Conservation (phyloP, 2,113 vertebrate genomes). For the Pollimyrus isidori region DNA sequence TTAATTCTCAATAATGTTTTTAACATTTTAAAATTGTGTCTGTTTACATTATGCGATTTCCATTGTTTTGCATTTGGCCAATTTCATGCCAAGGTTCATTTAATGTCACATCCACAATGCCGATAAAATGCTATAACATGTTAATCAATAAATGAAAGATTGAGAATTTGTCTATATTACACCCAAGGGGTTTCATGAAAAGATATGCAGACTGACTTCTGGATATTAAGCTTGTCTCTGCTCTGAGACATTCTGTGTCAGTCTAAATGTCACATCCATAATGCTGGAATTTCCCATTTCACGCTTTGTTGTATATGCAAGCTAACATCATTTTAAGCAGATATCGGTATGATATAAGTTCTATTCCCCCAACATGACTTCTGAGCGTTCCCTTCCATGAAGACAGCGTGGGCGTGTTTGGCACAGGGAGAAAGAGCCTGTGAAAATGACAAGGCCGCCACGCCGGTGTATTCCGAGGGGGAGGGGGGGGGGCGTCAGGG, state of each 20-base stretch:
- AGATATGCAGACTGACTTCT: not conserved
- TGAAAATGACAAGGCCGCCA: constrained; percentile 21
- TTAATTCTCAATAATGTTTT: not conserved
- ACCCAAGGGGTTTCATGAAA: not conserved
- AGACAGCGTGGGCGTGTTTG: not conserved
- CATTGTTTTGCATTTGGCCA: not conserved
- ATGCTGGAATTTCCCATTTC: not conserved
- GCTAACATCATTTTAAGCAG: not conserved
- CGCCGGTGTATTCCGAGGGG: constrained; percentile 32
- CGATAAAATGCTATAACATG: not conserved
- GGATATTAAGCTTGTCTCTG: not conserved
- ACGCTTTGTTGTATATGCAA: not conserved
- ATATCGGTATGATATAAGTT: not conserved
- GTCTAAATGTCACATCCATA: not conserved
- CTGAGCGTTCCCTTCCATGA: not conserved
- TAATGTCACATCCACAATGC: not conserved
- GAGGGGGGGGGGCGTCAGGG: constrained; percentile 23
- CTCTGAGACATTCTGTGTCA: not conserved
- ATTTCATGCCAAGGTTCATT: not conserved
- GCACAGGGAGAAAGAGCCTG: not conserved
- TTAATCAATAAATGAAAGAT: not conserved
- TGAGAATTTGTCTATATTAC: not conserved
- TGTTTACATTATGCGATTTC: not conserved
- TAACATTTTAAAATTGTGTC: not conserved
- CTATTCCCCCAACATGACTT: not conserved